Base-by-base conservation (phyloP, 2,113 vertebrate species). In the Muscicapa adusta region DNA sequence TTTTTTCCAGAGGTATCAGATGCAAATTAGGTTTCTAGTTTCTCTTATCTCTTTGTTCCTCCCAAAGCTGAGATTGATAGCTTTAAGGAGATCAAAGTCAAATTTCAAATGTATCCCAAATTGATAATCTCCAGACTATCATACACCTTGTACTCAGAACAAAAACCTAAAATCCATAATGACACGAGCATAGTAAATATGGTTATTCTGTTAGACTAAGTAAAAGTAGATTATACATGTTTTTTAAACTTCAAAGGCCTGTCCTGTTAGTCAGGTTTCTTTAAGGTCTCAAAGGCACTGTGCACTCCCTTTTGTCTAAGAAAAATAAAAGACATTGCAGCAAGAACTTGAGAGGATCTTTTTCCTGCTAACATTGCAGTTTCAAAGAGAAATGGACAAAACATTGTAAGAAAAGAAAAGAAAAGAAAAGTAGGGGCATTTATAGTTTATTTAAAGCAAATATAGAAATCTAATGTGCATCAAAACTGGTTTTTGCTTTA, bases 21-120 rank as follows among this genome's bases (percentile, higher is more conserved):
- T 97, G 93, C 94, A 97, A 98, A 97, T 97, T 96, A 96, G 63
- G 29, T 89, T 96, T 93, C 82, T 89, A 78, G 67, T 93, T 95
- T 94, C 89, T 94, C 97, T 97, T 96, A 97, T 97, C 94, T 94
- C 94, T 97, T 97, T 97, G 94, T 95, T 97, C 89, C 85, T 95
- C 94, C 91, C 79, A 71, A 96, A 91, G 85, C 93, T 66, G 94
- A 96, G 87, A 96, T 93, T 97, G 96, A 96, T 96, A 97, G 92
- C 80, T 97, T 96, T 95, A 93, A 89, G 93, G 63, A 97, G 95
- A 97, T 97, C 96, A 97, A 97, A 95, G 95, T 86, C 96, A 96
- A 96, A 73, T 96, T 94, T 96, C 94, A 96, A 94, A 97, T 91
- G 81, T 96, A 97, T 96, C 91, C 83, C 94, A 97, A 97, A 97